A percentile compares a stretch with the other conserved stretches of the same genome.
These are phyloP conservation scores for Epinotia bilunana DNA, from an alignment of 2,888 invertebrate genomes.

Conservation along the genomic window DNA sequence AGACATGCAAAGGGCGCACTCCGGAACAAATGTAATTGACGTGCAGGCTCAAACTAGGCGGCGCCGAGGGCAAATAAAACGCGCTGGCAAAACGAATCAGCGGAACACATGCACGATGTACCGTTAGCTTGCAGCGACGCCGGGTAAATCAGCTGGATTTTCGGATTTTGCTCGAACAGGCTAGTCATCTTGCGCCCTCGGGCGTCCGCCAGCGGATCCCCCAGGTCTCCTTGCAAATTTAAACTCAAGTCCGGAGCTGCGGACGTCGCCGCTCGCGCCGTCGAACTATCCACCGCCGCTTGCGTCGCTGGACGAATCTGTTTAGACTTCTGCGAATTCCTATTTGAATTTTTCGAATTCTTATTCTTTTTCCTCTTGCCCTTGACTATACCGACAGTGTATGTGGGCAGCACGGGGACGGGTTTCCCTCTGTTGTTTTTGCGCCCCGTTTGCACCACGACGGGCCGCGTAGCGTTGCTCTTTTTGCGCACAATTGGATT, in stretches of 20 bases:
- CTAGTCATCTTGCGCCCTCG: slow-evolving; percentile 86
- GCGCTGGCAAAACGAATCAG: slow-evolving; percentile 62
- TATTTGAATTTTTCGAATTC: slow-evolving; percentile 82
- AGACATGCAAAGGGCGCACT: slow-evolving; percentile 72
- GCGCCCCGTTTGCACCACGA: slow-evolving; percentile 73
- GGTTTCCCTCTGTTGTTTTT: slow-evolving; percentile 75
- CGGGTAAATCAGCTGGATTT: slow-evolving; percentile 91
- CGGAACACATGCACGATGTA: slow-evolving; percentile 71
- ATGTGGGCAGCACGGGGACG: slow-evolving; percentile 72
- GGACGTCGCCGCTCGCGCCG: slow-evolving; percentile 64
- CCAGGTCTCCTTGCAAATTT: slow-evolving; percentile 72
- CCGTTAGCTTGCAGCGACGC: slow-evolving; percentile 83
- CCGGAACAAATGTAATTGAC: slow-evolving; percentile 71
- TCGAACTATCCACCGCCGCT: slow-evolving; percentile 81
- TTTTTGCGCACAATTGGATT: slow-evolving; percentile 76
- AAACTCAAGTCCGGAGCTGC: slow-evolving; percentile 72
- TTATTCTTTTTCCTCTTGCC: slow-evolving; percentile 84
- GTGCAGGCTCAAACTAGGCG: slow-evolving; percentile 71
- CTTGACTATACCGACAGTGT: slow-evolving; percentile 78
- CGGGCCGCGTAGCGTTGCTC: slow-evolving; percentile 75
- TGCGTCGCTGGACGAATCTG: slow-evolving; percentile 83
- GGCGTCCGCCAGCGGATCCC: slow-evolving; percentile 74
- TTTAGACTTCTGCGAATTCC: slow-evolving; percentile 80
- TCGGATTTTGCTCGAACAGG: slow-evolving; percentile 89
- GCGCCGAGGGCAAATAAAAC: slow-evolving; percentile 60